Base-by-base conservation (phyloP, 2,797 vertebrate genomes). In the Fratercula arctica region DNA sequence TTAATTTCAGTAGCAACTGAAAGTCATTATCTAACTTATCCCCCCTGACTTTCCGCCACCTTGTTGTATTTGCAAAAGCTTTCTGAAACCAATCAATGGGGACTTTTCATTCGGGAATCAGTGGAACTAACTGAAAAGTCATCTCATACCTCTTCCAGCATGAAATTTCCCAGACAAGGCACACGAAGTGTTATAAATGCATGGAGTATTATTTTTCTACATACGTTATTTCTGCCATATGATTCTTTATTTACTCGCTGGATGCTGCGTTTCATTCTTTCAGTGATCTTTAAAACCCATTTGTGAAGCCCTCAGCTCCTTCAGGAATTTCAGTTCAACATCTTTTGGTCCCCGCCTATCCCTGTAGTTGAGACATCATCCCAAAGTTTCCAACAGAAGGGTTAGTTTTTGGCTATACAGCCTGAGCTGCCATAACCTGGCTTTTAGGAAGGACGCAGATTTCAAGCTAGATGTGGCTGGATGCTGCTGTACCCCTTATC, bases 191-290 rank as follows among this genome's bases (percentile, higher is more conserved):
- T 61, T 84, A 37, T 35, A 80, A 92, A 83, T n/a, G 29, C 1
- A 3, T 0, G 16, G 10, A 4, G 3, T 0, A 0, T 54, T 72
- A 14, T 57, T 85, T 60, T 76, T 11, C 82, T 46, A 48, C 29
- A 26, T 7, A 20, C 3, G 1, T 56, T n/a, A 73, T 54, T 89
- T 76, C 54, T 83, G 63, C 33, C 35, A 12, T 4, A 14, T 13
- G 19, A 43, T 29, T 43, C n/a, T 76, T 64, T 50, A 66, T 50
- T 79, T 60, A 33, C 33, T 33, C 3, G 1, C 24, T 43, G 5
- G 61, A 48, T 48, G 68, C 35, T 8, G 16, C 9, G 8, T 53
- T 76, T 57, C 12, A 13, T 57, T 85, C 31, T 54, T 48, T 48
- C 75, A 54, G 53, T 0, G 1, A 54, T 10, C 41, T 76, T 89